Evolutionary conservation across 2,888 invertebrate species (phyloP).

Genomic region (Drosophila stalkeri): DNA sequence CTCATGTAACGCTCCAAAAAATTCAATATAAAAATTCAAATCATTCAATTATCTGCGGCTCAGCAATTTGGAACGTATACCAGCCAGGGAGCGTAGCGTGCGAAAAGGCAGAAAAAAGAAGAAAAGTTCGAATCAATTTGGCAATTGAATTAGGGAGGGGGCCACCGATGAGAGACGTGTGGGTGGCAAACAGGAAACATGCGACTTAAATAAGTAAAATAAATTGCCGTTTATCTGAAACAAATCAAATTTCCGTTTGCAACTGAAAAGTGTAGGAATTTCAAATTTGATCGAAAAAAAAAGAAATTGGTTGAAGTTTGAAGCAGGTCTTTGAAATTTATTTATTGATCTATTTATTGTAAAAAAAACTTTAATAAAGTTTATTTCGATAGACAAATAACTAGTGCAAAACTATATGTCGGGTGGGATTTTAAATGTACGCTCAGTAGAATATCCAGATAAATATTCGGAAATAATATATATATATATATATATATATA

Average conservation of each 20-base stretch:
- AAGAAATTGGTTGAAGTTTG: constrained; percentile 1
- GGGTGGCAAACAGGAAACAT: constrained; percentile 22
- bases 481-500: too few relatives aligned
- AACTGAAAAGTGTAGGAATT: constrained; percentile 54
- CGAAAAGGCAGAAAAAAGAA: constrained; percentile 32
- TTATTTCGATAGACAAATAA: neutral
- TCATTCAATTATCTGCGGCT: constrained; percentile 83
- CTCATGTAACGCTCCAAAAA: constrained; percentile 52
- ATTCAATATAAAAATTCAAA: constrained; percentile 83
- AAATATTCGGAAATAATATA: too few relatives aligned
- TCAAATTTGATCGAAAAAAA: constrained; percentile 25
- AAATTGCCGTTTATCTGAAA: constrained; percentile 77
- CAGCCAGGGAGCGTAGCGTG: constrained; percentile 34
- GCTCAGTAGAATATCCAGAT: neutral
- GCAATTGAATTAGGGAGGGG: constrained; percentile 73
- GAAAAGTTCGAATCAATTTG: constrained; percentile 78
- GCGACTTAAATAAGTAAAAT: constrained; percentile 77
- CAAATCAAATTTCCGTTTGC: constrained; percentile 77
- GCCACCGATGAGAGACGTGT: neutral
- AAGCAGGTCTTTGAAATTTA: neutral
- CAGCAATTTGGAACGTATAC: constrained; percentile 43
- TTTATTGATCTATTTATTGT: neutral
- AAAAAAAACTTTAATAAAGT: neutral
- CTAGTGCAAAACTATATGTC: neutral
- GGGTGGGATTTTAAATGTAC: neutral